A percentile compares a stretch with the other conserved stretches of the same genome.
Conservation (phyloP, 1,140 invertebrate genomes). For the Druon quercuslanigerum region DNA sequence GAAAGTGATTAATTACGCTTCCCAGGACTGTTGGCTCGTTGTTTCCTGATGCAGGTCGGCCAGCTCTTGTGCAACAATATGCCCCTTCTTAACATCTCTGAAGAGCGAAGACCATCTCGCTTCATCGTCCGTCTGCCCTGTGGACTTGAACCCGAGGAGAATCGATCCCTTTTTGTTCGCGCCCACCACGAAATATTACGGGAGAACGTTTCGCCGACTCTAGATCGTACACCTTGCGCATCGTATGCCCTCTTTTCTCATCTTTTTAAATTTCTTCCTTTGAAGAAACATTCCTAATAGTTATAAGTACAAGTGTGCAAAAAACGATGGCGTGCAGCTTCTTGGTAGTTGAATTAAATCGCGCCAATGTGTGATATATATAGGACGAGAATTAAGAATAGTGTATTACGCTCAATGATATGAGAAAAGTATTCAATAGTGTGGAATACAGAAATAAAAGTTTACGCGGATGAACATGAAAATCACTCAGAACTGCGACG, state of each 20-base stretch:
- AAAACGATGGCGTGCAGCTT: neutral
- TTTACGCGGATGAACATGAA: neutral
- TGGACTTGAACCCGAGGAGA: conserved; percentile 66
- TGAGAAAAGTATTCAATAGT: too few species aligned
- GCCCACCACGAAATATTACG: conserved; percentile 65
- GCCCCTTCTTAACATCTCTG: conserved; percentile 46
- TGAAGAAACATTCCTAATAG: neutral
- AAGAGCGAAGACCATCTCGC: conserved; percentile 49
- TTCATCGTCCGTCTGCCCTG: conserved; percentile 51
- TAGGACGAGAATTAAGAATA: too few species aligned
- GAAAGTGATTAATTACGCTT: conserved; percentile 72
- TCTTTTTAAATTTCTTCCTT: conserved; percentile 37
- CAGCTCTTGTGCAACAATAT: conserved; percentile 63
- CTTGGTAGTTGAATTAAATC: too few species aligned
- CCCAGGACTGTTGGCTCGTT: conserved; percentile 63
- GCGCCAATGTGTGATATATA: too few species aligned
- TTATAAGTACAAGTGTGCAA: neutral
- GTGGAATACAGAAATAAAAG: too few species aligned
- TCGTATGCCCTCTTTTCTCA: conserved; percentile 44
- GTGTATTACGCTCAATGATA: too few species aligned
- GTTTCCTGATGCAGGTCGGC: conserved; percentile 60
- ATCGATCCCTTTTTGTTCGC: conserved; percentile 71
- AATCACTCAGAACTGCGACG: conserved; percentile 1
- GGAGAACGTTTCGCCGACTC: conserved; percentile 60
- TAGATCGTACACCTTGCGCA: conserved; percentile 48